These are phyloP conservation scores for Pseudachorutes palmiensis DNA, from an alignment of 1,140 invertebrate species.

Conservation along the genomic window DNA sequence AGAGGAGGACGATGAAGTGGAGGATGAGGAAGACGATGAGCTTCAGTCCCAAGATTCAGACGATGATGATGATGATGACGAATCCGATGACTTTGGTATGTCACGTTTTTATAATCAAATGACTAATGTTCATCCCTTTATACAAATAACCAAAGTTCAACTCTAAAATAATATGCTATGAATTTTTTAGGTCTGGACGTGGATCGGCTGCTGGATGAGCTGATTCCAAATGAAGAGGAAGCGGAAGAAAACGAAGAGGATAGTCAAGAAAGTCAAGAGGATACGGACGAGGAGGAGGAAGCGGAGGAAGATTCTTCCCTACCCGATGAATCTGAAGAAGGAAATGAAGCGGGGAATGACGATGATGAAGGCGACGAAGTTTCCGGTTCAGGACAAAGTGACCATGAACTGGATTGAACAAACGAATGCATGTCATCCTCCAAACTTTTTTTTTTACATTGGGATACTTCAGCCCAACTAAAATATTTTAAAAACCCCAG, in stretches of 20 bases:
- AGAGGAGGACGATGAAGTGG: constrained; percentile 55
- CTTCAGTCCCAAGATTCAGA: constrained; percentile 36
- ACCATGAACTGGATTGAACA: too few relatives aligned
- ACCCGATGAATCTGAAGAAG: background rate
- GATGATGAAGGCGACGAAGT: constrained; percentile 3
- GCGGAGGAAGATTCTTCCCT: background rate
- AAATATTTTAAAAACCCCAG: too few relatives aligned
- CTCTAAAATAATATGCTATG: background rate
- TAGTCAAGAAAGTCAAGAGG: constrained; percentile 7
- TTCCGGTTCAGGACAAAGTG: background rate
- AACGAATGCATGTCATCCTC: too few relatives aligned
- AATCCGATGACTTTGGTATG: constrained; percentile 35
- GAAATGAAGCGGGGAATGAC: background rate
- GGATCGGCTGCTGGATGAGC: constrained; percentile 14
- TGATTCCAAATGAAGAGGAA: constrained; percentile 8
- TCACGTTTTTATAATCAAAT: background rate
- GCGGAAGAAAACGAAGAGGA: background rate
- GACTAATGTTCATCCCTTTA: background rate
- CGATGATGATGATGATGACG: constrained; percentile 42
- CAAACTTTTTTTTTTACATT: too few relatives aligned
- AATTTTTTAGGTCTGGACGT: constrained; percentile 3
- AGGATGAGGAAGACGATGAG: constrained; percentile 46
- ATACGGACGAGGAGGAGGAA: constrained; percentile 8
- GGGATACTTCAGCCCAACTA: too few relatives aligned
- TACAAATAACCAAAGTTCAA: background rate